Evolutionary conservation across 2,113 vertebrate species (phyloP), one percentile per base, ranked within the genome.

Genomic region (Grallaria varia): DNA sequence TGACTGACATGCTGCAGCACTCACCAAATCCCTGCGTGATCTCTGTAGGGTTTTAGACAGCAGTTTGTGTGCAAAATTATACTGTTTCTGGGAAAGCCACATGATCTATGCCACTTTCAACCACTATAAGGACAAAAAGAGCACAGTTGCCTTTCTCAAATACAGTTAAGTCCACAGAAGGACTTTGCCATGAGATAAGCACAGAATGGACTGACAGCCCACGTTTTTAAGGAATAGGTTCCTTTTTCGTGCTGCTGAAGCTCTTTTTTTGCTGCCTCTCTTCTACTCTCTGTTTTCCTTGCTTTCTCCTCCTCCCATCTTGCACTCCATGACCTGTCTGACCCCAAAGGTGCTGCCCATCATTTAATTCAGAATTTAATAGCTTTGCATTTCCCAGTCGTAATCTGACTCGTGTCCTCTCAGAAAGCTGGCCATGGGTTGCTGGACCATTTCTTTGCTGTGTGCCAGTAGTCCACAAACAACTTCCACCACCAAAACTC

Each of bases 321-420:
- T 49, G 15, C 6, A 49, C 6, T 21, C 24, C 11, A 28, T 15
- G 76, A 25, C 14, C 10, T 23, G 8, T 59, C 27, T 72, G 35
- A 14, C 66, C 8, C 9, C 0, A 2, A 33, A 42, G 7, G 4
- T 67, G 9, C 15, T 1, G 0, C 10, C 12, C 9, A 69, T 21
- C 9, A 14, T 37, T 56, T 44, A 60, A 52, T 56, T 84, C 35
- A 35, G 55, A 64, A 62, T 4, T n/a, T 80, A 63, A 22, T 9
- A 40, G 12, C 10, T 71, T 63, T 68, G 35, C 19, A 55, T 49
- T 63, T 81, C 6, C 2, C 23, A 53, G 28, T 24, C n/a, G 45
- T 52, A 45, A 2, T 40, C 14, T 56, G 50, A 8, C 5, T 39
- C 21, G 28, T 3, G 19, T 78, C 27, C 22, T 58, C 17, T 19